Base-by-base conservation (phyloP, 37 sponge, comb jelly and placozoan species). In the Chondrosia reniformis region DNA sequence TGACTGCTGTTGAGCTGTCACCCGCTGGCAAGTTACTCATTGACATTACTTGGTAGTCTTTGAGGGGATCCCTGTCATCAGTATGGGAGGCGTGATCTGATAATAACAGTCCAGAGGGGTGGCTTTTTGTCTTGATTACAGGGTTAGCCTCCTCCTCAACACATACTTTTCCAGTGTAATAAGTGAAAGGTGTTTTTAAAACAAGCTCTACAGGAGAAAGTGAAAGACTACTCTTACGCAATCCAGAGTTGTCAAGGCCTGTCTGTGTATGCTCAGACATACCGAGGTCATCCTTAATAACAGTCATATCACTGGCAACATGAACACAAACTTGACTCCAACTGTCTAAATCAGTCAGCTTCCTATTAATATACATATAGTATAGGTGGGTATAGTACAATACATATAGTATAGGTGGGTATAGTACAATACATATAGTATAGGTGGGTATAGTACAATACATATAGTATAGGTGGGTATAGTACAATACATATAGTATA, bases 291-390 rank as follows among this genome's bases (percentile, higher is more conserved):
- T 93, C 89, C 12, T 84, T 83, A 9, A 96, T 81, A 32, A 99
- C 85, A 46, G 90, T 55, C 90, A 94, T 99, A 59, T 99, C 99
- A 88, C 93, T 89, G 57, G 94, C 96, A 65, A 99, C 92, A 57
- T 93, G 89, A 31, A 99, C 99, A 36, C 84, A 92, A 21, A 99
- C 64, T 34, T 89, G 54, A 56, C 82, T 88, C 88, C 88, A 89
- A 43, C 49, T 62, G 79, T 97, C 95, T 28, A 89, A 80, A 43
- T 77, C 84, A 39, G 88, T 43, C 36, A 97, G 79, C 66, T 92
- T 95, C 76, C 95, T 95, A 39, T 22, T 13, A 4, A 75, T 45
- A 71, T 71, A 13, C 13, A 75, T 22, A 28, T 12, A 44, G 45
- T 71, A 25, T 33, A 33, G 12, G 34, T 21, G n/a, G 41, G 22